Conservation (phyloP, 2,113 vertebrate species). For the Xenus cinereus region DNA sequence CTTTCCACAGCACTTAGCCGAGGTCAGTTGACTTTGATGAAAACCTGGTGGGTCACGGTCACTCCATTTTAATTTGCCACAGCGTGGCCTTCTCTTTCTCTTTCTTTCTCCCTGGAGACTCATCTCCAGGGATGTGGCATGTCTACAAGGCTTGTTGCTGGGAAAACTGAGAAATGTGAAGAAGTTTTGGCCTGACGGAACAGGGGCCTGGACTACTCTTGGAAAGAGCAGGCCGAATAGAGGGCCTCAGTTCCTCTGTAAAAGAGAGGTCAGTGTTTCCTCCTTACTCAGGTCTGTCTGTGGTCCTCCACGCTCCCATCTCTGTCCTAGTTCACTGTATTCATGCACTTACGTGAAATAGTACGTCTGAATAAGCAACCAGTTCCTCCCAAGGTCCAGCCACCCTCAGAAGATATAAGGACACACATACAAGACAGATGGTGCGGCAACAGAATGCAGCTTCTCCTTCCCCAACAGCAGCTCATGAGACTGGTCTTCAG, state of each 20-base stretch:
- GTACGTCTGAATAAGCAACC: neutral
- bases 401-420: neutral
- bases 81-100: neutral
- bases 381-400: neutral
- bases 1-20: neutral
- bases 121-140: neutral
- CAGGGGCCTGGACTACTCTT: neutral
- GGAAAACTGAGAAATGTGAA: neutral
- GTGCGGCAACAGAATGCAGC: neutral
- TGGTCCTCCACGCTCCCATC: neutral
- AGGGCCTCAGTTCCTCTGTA: neutral
- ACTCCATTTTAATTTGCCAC: neutral
- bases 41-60: neutral
- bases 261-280: neutral
- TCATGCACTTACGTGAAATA: neutral
- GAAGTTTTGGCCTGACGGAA: neutral
- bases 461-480: neutral
- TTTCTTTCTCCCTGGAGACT: neutral
- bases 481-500: neutral
- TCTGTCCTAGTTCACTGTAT: neutral
- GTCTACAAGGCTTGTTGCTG: neutral
- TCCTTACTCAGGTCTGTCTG: neutral
- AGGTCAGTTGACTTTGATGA: neutral
- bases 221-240: neutral
- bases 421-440: rapidly evolving